These are phyloP conservation scores for Dryobota labecula DNA, from an alignment of 2,888 invertebrate species.

Conservation along the genomic window DNA sequence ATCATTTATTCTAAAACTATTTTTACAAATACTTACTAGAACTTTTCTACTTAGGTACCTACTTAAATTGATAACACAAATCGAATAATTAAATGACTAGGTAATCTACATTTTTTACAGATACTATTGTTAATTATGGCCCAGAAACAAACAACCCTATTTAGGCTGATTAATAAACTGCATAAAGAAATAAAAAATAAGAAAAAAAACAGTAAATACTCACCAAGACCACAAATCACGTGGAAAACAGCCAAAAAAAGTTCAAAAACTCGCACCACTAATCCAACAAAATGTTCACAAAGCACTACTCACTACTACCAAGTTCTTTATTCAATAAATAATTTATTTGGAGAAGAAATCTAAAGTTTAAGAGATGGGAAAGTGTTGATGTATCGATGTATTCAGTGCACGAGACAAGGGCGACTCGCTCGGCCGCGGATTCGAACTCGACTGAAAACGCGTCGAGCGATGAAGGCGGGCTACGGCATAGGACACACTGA, in stretches of 20 bases:
- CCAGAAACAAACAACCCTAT: not conserved
- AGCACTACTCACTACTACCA: conserved; percentile 27
- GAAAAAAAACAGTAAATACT: conserved; percentile 32
- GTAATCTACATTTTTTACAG: not conserved
- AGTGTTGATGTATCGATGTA: conserved; percentile 40
- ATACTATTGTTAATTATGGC: not conserved
- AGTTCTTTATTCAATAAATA: conserved; percentile 26
- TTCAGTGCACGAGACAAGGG: conserved; percentile 26
- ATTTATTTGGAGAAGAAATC: conserved; percentile 2
- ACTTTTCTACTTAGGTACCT: not conserved
- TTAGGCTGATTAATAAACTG: not conserved
- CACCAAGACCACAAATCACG: conserved; percentile 32
- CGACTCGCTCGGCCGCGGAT: conserved; percentile 59
- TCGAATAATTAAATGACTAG: not conserved
- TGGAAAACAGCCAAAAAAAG: conserved; percentile 39
- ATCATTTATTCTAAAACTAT: not conserved
- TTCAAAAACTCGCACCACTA: conserved; percentile 45
- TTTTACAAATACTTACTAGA: not conserved
- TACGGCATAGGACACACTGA: conserved; percentile 25
- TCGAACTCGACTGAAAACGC: conserved; percentile 60
- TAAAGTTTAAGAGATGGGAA: conserved; percentile 32
- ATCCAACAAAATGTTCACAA: conserved; percentile 42
- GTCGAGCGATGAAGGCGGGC: conserved; percentile 24
- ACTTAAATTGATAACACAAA: no score
- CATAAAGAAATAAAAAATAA: not conserved